These are phyloP conservation scores for Lasaia peninsularis DNA, from an alignment of 1,140 invertebrate genomes.

Conservation along the genomic window DNA sequence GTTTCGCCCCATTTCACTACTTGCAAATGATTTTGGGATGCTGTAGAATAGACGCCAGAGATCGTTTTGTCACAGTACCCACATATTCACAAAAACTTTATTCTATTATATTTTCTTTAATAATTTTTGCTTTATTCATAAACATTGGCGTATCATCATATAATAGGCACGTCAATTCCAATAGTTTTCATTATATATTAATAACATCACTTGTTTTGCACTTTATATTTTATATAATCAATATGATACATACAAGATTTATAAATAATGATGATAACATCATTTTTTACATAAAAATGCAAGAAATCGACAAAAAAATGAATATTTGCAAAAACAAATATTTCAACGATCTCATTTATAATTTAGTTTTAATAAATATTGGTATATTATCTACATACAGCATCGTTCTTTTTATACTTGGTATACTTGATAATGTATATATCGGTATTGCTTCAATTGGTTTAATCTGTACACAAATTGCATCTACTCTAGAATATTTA, in stretches of 20 bases:
- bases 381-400: background rate
- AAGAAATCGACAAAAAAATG: conserved; percentile 46
- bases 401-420: background rate
- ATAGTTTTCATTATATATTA: background rate
- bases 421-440: conserved; percentile 5
- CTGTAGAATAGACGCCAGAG: conserved; percentile 36
- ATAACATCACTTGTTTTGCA: background rate
- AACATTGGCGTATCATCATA: background rate
- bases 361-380: conserved; percentile 26
- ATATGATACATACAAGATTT: conserved; percentile 41
- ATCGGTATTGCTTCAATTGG: conserved; percentile 19
- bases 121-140: background rate
- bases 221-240: conserved; percentile 16
- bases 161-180: background rate
- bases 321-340: conserved; percentile 31
- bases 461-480: conserved; percentile 22
- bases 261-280: conserved; percentile 33
- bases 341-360: conserved; percentile 25
- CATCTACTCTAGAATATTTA: conserved; percentile 33
- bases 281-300: conserved; percentile 43
- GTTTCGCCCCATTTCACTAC: conserved; percentile 27
- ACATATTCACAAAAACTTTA: conserved; percentile 40
- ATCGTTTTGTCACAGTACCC: conserved; percentile 42
- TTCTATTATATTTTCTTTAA: conserved; percentile 19
- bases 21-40: conserved; percentile 38